Conservation (phyloP, 2,113 vertebrate species). For the Trogon surrucura region DNA sequence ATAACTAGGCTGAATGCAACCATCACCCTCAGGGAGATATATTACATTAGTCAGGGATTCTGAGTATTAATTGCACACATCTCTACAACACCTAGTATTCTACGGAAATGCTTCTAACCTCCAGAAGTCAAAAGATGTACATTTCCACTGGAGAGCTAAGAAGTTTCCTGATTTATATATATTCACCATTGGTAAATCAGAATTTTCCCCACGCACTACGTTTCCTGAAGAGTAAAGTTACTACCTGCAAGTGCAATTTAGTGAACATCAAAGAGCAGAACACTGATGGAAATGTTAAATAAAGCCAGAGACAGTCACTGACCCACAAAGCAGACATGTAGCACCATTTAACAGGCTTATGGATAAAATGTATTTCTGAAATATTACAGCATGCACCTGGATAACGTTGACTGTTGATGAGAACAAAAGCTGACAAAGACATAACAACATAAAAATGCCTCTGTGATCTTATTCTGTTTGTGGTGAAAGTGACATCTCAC, state of each 20-base stretch:
- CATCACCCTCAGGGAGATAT: background rate
- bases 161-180: background rate
- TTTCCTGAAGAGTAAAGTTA: background rate
- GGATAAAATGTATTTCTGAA: background rate
- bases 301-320: background rate
- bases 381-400: background rate
- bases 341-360: background rate
- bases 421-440: slow-evolving; percentile 4
- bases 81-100: background rate
- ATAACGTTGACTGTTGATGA: background rate
- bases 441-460: background rate
- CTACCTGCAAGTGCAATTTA: background rate
- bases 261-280: background rate
- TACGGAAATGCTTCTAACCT: background rate
- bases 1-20: background rate
- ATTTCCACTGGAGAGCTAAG: background rate
- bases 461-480: background rate
- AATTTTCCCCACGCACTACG: background rate
- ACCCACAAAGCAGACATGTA: background rate
- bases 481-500: slow-evolving; percentile 17
- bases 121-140: background rate
- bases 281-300: background rate
- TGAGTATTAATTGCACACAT: background rate
- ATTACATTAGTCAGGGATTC: background rate
- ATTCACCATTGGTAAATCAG: background rate